Conservation (phyloP, 2,797 vertebrate species). For the Mustela erminea region DNA sequence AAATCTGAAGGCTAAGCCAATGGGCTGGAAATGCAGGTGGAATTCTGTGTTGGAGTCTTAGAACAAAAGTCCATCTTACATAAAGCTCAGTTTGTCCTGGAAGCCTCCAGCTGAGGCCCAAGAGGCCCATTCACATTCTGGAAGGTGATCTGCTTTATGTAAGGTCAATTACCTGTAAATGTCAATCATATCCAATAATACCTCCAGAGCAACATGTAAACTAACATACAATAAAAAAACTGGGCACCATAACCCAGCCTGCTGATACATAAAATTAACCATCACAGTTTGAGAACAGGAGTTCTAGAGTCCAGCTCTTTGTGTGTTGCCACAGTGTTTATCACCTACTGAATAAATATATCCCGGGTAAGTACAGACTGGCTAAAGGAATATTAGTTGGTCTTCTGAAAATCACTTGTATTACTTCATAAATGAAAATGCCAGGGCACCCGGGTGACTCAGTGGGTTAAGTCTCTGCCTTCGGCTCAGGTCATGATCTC, state of each 20-base stretch:
- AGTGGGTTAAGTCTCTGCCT: no score
- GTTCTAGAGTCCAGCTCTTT: background rate
- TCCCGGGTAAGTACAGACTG: background rate
- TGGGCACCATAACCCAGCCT: background rate
- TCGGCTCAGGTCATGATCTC: no score
- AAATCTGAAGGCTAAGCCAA: background rate
- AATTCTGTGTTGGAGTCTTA: background rate
- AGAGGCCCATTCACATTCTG: background rate
- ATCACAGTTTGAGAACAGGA: background rate
- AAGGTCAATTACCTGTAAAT: background rate
- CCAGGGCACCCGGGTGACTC: background rate
- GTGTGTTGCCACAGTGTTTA: background rate
- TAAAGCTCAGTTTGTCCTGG: background rate
- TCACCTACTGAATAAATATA: background rate
- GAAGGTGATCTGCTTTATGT: background rate
- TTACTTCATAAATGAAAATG: background rate
- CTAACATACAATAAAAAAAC: background rate
- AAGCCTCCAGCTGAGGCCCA: background rate
- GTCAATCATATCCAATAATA: background rate
- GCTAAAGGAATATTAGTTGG: background rate
- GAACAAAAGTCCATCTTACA: background rate
- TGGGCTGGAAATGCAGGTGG: background rate
- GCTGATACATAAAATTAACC: background rate
- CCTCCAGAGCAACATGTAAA: background rate
- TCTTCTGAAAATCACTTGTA: conserved; percentile 24